Evolutionary conservation across 1,140 invertebrate genomes (phyloP).

Genomic region (Magallana angulata): DNA sequence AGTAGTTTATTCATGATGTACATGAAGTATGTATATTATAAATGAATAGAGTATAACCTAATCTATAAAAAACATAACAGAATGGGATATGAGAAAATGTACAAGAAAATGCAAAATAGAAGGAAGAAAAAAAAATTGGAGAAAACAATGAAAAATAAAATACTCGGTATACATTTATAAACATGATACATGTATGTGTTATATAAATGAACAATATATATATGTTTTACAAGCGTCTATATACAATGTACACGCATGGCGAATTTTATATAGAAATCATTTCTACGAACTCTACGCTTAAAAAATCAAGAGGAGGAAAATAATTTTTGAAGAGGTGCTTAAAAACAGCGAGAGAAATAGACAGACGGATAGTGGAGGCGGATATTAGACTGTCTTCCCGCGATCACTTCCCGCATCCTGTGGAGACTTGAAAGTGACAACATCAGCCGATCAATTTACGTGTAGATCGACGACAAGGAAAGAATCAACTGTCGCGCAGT

Average conservation of each 20-base stretch:
- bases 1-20: too few relatives aligned
- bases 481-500: not conserved
- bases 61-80: too few relatives aligned
- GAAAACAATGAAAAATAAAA: not conserved
- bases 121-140: too few relatives aligned
- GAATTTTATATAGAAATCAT: too few relatives aligned
- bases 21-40: too few relatives aligned
- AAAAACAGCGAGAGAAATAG: not conserved
- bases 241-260: too few relatives aligned
- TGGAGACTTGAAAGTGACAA: not conserved
- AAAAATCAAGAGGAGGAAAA: not conserved
- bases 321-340: constrained; percentile 3
- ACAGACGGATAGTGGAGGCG: not conserved
- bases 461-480: not conserved
- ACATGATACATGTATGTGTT: not conserved
- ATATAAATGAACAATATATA: not conserved
- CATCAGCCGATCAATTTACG: not conserved
- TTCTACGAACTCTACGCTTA: too few relatives aligned
- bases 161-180: not conserved
- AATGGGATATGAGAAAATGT: too few relatives aligned
- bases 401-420: constrained; percentile 6
- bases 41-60: too few relatives aligned
- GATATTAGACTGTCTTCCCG: not conserved
- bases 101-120: too few relatives aligned
- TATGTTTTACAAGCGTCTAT: too few relatives aligned